Evolutionary conservation across 2,113 vertebrate genomes (phyloP).

Genomic region (Desmodus rotundus): DNA sequence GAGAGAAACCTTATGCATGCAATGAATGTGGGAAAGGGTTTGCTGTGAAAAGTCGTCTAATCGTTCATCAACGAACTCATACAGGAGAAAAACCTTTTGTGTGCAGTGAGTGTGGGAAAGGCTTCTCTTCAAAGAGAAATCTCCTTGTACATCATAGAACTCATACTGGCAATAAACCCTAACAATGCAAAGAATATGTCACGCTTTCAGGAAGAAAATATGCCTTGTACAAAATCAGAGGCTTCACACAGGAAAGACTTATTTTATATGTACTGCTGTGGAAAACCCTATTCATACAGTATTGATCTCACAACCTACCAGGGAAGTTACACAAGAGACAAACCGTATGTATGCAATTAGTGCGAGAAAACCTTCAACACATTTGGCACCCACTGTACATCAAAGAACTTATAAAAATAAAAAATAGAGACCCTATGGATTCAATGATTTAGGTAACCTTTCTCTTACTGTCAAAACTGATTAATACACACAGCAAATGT

Average conservation of each 20-base stretch:
- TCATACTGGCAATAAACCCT: constrained; percentile 43
- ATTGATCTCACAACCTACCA: neutral
- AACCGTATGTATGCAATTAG: neutral
- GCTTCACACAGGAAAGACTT: neutral
- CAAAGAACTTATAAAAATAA: neutral
- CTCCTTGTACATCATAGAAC: constrained; percentile 47
- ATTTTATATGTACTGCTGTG: neutral
- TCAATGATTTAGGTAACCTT: neutral
- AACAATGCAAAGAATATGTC: neutral
- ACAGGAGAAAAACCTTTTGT: constrained; percentile 59
- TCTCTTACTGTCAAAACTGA: neutral
- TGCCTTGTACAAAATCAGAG: neutral
- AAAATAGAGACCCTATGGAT: neutral
- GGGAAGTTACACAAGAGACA: neutral
- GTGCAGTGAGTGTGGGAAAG: constrained; percentile 58
- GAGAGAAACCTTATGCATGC: constrained; percentile 60
- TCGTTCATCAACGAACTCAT: constrained; percentile 59
- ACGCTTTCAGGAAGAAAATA: constrained; percentile 15
- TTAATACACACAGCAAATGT: neutral
- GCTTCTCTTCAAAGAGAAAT: constrained; percentile 61
- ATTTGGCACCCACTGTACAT: neutral
- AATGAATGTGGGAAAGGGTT: constrained; percentile 59
- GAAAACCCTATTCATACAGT: neutral
- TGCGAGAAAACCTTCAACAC: constrained; percentile 2
- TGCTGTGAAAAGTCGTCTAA: constrained; percentile 44